phyloP scores from a whole-genome alignment of 2,888 invertebrate species.

The Branchellion lobata region DNA sequence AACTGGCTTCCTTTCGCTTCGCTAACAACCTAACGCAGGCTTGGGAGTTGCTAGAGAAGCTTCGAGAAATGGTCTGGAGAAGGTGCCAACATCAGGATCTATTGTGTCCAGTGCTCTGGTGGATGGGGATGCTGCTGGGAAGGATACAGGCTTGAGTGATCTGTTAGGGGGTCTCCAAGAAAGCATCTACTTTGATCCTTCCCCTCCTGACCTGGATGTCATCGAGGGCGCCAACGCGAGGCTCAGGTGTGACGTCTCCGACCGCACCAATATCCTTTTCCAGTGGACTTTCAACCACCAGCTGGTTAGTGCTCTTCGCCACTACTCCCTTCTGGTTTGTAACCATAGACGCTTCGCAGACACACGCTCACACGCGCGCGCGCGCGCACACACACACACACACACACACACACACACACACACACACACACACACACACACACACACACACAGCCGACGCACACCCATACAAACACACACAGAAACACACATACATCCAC shows the following conservation, averaged over 20 bases:
- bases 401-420: constrained; percentile 24
- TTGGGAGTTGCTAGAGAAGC: too few species aligned
- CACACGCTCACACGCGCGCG: too few species aligned
- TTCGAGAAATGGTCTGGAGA: too few species aligned
- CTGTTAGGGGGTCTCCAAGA: constrained; percentile 52
- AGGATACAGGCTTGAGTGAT: background rate
- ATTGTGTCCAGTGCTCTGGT: too few species aligned
- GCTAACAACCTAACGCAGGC: background rate
- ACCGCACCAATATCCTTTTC: constrained; percentile 57
- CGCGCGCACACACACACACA: background rate
- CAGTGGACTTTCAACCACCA: constrained; percentile 62
- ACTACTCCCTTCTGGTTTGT: too few species aligned
- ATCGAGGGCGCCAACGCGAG: constrained; percentile 56
- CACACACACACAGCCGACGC: constrained; percentile 12
- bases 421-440: constrained; percentile 7
- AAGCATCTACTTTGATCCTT: constrained; percentile 60
- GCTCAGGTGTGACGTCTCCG: constrained; percentile 57
- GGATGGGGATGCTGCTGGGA: too few species aligned
- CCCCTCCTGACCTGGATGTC: constrained; percentile 58
- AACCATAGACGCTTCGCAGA: too few species aligned
- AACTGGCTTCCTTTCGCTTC: too few species aligned
- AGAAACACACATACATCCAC: too few species aligned
- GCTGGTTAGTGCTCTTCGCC: constrained; percentile 54
- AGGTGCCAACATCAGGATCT: too few species aligned
- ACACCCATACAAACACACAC: constrained; percentile 57